phyloP scores from a whole-genome alignment of 2,888 invertebrate species.

The Geotrupes spiniger region DNA sequence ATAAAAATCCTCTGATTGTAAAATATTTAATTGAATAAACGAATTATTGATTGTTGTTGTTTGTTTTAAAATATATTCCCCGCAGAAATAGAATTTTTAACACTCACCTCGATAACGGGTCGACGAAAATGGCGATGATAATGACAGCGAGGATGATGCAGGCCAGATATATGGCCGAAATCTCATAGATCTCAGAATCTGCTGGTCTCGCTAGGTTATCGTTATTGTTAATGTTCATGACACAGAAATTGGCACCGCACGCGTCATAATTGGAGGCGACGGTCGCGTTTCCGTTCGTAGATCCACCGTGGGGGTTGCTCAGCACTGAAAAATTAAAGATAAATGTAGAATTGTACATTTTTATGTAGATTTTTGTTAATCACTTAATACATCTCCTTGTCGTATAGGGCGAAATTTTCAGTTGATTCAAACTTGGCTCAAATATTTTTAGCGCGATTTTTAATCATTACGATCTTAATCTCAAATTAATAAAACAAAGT shows the following conservation, averaged over 20 bases:
- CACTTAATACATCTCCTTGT: too few species aligned
- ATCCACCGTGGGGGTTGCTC: constrained; percentile 68
- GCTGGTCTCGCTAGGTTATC: constrained; percentile 78
- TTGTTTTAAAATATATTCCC: too few species aligned
- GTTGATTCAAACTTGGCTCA: too few species aligned
- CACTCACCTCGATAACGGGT: constrained; percentile 80
- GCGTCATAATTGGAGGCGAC: constrained; percentile 51
- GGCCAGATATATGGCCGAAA: constrained; percentile 83
- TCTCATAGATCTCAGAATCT: constrained; percentile 81
- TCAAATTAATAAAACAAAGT: too few species aligned
- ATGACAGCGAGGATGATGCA: constrained; percentile 84
- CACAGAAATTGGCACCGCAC: constrained; percentile 83
- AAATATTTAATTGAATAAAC: too few species aligned
- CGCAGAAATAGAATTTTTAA: too few species aligned
- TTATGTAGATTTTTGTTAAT: too few species aligned
- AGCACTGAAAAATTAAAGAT: constrained; percentile 54
- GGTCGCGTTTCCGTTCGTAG: constrained; percentile 48
- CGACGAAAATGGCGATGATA: constrained; percentile 83
- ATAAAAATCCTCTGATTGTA: too few species aligned
- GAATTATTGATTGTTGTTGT: too few species aligned
- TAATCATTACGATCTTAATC: too few species aligned
- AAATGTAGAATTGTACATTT: neutral
- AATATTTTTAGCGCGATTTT: too few species aligned
- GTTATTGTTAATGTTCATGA: constrained; percentile 67
- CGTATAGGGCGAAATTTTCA: too few species aligned